Percentiles rank a stretch among this genome's conserved stretches.
These are phyloP conservation scores for Noctua janthe DNA, from an alignment of 2,888 invertebrate genomes.

Conservation along the genomic window DNA sequence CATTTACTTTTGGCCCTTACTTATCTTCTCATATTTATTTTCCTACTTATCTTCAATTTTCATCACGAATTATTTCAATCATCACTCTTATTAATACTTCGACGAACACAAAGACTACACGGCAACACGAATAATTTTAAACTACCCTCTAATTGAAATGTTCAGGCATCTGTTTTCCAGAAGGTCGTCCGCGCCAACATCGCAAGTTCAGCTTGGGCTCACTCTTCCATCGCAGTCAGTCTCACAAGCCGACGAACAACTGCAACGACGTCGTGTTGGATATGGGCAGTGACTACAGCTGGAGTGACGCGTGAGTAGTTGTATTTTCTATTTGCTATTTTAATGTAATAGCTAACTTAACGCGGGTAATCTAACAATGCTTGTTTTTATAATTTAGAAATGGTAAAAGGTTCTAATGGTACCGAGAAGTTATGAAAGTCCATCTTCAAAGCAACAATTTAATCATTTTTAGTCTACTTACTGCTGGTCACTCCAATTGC, in stretches of 20 bases:
- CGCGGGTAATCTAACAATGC: neutral
- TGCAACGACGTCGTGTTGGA: slow-evolving; percentile 86
- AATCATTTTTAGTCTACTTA: neutral
- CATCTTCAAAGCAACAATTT: neutral
- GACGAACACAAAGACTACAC: slow-evolving; percentile 3
- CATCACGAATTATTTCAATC: neutral
- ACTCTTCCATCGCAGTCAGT: slow-evolving; percentile 79
- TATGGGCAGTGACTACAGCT: slow-evolving; percentile 87
- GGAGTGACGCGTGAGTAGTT: slow-evolving; percentile 85
- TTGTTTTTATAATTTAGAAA: neutral
- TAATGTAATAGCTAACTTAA: neutral
- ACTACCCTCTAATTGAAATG: slow-evolving; percentile 20
- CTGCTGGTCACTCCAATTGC: neutral
- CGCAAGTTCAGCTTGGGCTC: slow-evolving; percentile 89
- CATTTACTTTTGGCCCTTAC: neutral
- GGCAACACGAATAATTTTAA: neutral
- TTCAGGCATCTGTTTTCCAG: slow-evolving; percentile 61
- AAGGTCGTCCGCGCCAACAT: slow-evolving; percentile 78
- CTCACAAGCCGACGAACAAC: slow-evolving; percentile 77
- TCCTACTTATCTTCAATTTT: neutral
- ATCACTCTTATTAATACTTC: neutral
- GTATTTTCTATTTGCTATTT: neutral
- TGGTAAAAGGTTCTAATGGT: neutral
- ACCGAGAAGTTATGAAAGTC: neutral
- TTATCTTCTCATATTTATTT: neutral